Percentiles rank a stretch among this genome's conserved stretches.
phyloP scores from a whole-genome alignment of 2,888 invertebrate genomes.

The Gari tellinella region DNA sequence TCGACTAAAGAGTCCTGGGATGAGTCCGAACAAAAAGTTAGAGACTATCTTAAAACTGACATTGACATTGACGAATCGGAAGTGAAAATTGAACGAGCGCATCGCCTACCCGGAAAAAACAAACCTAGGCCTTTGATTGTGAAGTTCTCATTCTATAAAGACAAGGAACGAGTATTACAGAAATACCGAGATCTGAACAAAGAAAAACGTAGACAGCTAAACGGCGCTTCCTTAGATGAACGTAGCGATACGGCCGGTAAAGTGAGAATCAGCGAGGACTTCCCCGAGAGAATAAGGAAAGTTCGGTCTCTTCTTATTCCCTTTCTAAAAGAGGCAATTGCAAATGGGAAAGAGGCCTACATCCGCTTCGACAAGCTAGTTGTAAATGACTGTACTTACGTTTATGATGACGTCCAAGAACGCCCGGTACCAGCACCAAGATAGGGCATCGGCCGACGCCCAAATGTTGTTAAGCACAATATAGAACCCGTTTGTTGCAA shows the following conservation, averaged over 20 bases:
- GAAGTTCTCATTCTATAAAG: conserved; percentile 16
- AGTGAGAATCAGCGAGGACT: conserved; percentile 14
- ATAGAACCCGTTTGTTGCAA: too few species aligned
- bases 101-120: conserved; percentile 7
- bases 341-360: conserved; percentile 1
- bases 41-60: conserved; percentile 1
- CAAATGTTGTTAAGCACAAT: too few species aligned
- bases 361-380: conserved; percentile 9
- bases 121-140: conserved; percentile 10
- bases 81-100: conserved; percentile 20
- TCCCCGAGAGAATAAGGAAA: conserved; percentile 3
- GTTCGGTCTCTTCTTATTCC: background rate
- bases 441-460: too few species aligned
- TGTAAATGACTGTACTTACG: conserved; percentile 4
- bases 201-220: background rate
- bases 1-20: conserved; percentile 8
- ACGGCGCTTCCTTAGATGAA: too few species aligned
- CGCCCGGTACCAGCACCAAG: too few species aligned
- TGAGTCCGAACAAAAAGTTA: conserved; percentile 13
- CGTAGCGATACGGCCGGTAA: background rate
- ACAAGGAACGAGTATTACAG: conserved; percentile 12
- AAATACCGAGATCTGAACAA: conserved; percentile 2
- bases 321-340: background rate
- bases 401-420: conserved; percentile 4
- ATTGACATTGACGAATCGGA: conserved; percentile 6